Percentiles rank a stretch among this genome's conserved stretches.
phyloP scores from a whole-genome alignment of 2,113 vertebrate genomes.

The Hippopotamus amphibius region DNA sequence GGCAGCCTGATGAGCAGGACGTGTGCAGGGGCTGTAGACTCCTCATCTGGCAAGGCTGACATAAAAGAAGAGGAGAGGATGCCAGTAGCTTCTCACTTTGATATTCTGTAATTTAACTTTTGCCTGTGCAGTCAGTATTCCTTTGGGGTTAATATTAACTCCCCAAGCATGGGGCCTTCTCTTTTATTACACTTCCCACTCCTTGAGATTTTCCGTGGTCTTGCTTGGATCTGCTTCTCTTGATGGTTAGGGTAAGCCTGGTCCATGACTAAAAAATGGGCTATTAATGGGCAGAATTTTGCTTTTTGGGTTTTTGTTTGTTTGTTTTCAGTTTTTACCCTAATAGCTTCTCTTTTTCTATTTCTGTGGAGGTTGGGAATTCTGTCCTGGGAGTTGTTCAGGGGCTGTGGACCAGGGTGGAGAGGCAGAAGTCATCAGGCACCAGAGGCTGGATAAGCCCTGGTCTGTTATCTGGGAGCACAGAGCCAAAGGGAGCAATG shows the following conservation, averaged over 20 bases:
- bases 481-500: conserved; percentile 62
- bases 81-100: not conserved
- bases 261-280: not conserved
- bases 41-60: not conserved
- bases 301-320: not conserved
- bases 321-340: not conserved
- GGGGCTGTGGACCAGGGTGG: not conserved
- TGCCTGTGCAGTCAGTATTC: not conserved
- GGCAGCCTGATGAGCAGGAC: not conserved
- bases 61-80: not conserved
- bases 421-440: not conserved
- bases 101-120: not conserved
- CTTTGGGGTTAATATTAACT: not conserved
- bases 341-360: not conserved
- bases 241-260: not conserved
- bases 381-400: not conserved
- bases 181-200: not conserved
- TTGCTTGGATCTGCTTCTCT: not conserved
- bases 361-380: not conserved
- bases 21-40: not conserved
- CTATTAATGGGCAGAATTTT: not conserved
- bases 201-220: not conserved
- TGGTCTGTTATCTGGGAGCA: conserved; percentile 41
- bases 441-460: conserved; percentile 14
- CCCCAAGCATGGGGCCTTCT: not conserved